These are phyloP conservation scores for Scyliorhinus canicula DNA, from an alignment of 2,797 vertebrate genomes.

Conservation along the genomic window DNA sequence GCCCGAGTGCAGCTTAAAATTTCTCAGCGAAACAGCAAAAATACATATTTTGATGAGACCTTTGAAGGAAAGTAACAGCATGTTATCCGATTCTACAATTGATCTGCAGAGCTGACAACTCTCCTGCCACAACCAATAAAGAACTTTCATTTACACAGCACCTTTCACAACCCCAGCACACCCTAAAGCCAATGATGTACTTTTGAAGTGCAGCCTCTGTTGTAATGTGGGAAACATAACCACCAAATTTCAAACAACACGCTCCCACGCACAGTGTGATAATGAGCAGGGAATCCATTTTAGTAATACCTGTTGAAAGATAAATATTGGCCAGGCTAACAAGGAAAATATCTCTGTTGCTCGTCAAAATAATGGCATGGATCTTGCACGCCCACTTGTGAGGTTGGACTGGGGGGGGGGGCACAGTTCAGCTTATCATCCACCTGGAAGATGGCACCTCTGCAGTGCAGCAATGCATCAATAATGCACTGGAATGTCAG, in stretches of 20 bases:
- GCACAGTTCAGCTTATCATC: neutral
- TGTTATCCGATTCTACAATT: neutral
- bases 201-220: neutral
- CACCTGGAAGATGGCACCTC: no score
- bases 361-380: neutral
- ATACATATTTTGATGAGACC: neutral
- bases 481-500: neutral
- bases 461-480: neutral
- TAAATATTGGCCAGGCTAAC: neutral
- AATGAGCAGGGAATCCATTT: neutral
- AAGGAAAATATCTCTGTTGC: neutral
- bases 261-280: neutral
- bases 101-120: constrained; percentile 37
- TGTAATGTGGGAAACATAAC: neutral
- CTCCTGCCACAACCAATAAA: neutral
- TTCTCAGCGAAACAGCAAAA: neutral
- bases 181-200: neutral
- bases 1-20: neutral
- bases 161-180: neutral
- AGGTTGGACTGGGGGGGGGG: no score
- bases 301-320: neutral
- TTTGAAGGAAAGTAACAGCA: neutral
- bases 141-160: neutral
- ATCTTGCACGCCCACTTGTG: neutral
- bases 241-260: neutral